Evolutionary conservation across 2,888 invertebrate species (phyloP).

Genomic region (Xestoiulus laeticollis): DNA sequence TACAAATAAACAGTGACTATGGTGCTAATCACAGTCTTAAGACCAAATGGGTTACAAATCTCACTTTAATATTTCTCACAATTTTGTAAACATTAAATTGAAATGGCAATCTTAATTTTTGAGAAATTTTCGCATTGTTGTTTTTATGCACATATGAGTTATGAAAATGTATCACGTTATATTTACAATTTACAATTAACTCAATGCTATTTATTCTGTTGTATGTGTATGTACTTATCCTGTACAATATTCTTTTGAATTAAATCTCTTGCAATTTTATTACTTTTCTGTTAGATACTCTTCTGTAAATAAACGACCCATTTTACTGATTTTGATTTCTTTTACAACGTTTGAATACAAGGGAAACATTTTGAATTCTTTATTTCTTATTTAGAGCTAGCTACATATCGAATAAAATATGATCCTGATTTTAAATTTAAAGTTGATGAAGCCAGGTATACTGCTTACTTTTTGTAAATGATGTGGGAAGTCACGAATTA

Average conservation of each 20-base stretch:
- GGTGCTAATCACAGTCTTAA: background rate
- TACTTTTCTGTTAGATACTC: background rate
- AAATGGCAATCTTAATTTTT: no score
- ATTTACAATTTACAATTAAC: no score
- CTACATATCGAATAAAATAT: no score
- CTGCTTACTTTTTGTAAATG: no score
- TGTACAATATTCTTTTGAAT: background rate
- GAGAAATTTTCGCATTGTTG: background rate
- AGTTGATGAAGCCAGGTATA: no score
- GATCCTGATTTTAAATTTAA: no score
- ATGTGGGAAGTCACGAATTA: no score
- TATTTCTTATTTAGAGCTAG: no score
- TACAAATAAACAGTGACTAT: background rate
- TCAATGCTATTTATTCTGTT: background rate
- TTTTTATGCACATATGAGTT: background rate
- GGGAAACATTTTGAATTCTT: no score
- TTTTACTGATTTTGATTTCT: background rate
- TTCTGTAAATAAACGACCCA: slow-evolving; percentile 6
- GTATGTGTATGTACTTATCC: background rate
- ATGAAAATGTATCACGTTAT: background rate
- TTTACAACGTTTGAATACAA: no score
- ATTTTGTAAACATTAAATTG: background rate
- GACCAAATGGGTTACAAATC: background rate
- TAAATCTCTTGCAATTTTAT: background rate
- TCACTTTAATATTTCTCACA: background rate